Percentiles rank a stretch among this genome's conserved stretches.
phyloP scores from a whole-genome alignment of 2,888 invertebrate species.

The Miltochrista miniata region DNA sequence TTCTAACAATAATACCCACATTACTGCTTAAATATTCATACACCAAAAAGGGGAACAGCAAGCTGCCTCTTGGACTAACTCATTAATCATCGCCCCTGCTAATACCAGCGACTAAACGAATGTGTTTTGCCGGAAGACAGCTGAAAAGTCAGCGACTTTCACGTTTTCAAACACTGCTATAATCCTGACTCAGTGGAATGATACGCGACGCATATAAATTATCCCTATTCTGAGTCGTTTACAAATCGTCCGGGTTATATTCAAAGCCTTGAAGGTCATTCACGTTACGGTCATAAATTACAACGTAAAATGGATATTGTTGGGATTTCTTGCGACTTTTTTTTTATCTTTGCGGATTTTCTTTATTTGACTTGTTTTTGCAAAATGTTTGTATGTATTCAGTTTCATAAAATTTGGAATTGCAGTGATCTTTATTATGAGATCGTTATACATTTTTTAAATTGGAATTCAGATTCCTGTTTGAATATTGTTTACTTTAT shows the following conservation, averaged over 20 bases:
- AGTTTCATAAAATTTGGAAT: too few species aligned
- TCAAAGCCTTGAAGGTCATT: constrained; percentile 36
- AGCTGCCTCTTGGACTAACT: constrained; percentile 53
- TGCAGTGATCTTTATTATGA: too few species aligned
- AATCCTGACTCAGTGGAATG: constrained; percentile 55
- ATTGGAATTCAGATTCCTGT: too few species aligned
- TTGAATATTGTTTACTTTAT: too few species aligned
- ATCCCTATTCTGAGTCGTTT: constrained; percentile 23
- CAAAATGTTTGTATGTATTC: too few species aligned
- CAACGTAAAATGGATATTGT: constrained; percentile 24
- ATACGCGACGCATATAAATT: constrained; percentile 38
- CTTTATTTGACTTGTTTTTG: constrained; percentile 26
- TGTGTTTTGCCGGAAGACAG: constrained; percentile 66
- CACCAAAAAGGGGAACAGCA: constrained; percentile 52
- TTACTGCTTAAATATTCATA: constrained; percentile 50
- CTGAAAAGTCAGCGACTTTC: constrained; percentile 64
- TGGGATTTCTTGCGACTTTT: constrained; percentile 27
- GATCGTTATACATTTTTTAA: too few species aligned
- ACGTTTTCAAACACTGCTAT: constrained; percentile 48
- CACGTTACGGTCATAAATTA: constrained; percentile 27
- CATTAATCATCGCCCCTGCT: constrained; percentile 77
- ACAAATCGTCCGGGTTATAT: constrained; percentile 23
- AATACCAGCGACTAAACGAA: constrained; percentile 69
- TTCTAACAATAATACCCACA: constrained; percentile 21
- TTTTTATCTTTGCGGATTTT: constrained; percentile 26